phyloP scores from a whole-genome alignment of 1,140 invertebrate species.

The Psilanteris sp. region DNA sequence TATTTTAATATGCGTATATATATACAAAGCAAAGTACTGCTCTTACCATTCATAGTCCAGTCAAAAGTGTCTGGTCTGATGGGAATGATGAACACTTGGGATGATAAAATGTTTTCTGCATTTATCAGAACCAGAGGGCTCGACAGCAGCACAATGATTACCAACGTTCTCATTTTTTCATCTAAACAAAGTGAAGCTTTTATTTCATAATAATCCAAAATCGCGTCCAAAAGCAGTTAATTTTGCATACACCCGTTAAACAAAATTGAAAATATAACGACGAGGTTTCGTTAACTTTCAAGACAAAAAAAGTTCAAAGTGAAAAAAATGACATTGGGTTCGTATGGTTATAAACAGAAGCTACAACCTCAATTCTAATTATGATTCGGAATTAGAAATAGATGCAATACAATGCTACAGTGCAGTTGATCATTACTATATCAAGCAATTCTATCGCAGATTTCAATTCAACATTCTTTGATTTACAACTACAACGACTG shows the following conservation, averaged over 20 bases:
- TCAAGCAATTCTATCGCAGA: no score
- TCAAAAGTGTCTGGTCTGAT: slow-evolving; percentile 78
- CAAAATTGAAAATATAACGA: no score
- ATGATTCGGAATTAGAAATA: slow-evolving; percentile 12
- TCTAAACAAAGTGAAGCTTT: slow-evolving; percentile 4
- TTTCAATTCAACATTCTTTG: no score
- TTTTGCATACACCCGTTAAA: no score
- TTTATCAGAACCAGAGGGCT: slow-evolving; percentile 36
- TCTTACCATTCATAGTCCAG: slow-evolving; percentile 78
- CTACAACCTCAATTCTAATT: slow-evolving; percentile 17
- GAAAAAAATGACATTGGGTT: no score
- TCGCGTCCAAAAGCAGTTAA: no score
- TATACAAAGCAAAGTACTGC: slow-evolving; percentile 41
- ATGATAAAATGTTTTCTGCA: slow-evolving; percentile 76
- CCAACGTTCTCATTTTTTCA: slow-evolving; percentile 37
- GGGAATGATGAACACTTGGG: slow-evolving; percentile 77
- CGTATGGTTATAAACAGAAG: background rate
- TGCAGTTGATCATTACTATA: no score
- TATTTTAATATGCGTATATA: no score
- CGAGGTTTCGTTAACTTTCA: no score
- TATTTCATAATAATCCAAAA: no score
- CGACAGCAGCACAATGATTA: slow-evolving; percentile 36
- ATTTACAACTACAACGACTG: no score
- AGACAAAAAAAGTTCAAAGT: no score
- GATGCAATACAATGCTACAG: slow-evolving; percentile 3